Evolutionary conservation across 2,113 vertebrate species (phyloP), one percentile per base, ranked within the genome.

Genomic region (Poeciliopsis occidentalis): DNA sequence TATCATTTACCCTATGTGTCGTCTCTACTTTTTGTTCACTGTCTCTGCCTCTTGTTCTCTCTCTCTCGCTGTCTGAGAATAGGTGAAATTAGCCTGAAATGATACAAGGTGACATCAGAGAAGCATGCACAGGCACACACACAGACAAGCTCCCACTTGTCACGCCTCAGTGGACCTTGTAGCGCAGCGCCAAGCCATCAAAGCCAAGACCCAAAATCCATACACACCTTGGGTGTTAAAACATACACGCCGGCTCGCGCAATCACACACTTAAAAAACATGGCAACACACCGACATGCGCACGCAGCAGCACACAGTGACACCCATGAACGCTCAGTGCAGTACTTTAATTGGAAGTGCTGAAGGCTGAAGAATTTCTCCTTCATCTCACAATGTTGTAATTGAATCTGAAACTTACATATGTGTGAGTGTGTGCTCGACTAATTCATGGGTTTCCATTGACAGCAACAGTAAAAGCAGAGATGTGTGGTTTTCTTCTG

Each of bases 21-120:
- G 51, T 83, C 80, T 54, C 71, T 78, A 79, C 78, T 76, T 84
- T 87, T 64, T 87, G 75, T 79, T 76, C 79, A 64, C 71, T 63
- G 71, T 73, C 65, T 51, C 77, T 68, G 61, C 63, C 72, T 74
- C 82, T 84, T 75, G 70, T 85, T 80, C 70, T 80, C 67, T 76
- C 84, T 81, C 69, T 75, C 69, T 57, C 31, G 27, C 64, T 81
- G 71, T 84, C 54, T 71, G 81, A 90, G 87, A 91, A 91, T 81
- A 91, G 92, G 89, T 89, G 85, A 91, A 93, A 91, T 93, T 92
- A 93, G 85, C 87, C 85, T 93, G 92, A 90, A 93, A 91, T 93
- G 89, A 93, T 93, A 93, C 91, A 92, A 92, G 92, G 90, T 91
- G 91, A 93, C 92, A 93, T 92, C 88, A 91, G 84, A 90, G 81